Percentiles rank a stretch among this genome's conserved stretches.
Evolutionary conservation across 2,888 invertebrate species (phyloP).

Genomic region (Heliconius aoede): DNA sequence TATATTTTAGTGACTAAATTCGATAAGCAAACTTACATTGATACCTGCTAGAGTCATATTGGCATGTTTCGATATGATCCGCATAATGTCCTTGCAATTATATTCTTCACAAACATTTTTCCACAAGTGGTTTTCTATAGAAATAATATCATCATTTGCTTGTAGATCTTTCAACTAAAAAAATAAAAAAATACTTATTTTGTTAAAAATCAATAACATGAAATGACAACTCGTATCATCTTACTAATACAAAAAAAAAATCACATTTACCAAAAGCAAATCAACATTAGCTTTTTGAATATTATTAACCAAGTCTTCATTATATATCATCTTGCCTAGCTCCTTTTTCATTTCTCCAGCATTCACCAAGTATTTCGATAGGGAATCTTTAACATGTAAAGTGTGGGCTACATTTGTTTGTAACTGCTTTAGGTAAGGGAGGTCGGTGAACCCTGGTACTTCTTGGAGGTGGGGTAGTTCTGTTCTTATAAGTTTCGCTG

Average conservation of each 20-base stretch:
- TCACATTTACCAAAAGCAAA: conserved; percentile 62
- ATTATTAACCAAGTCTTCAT: conserved; percentile 51
- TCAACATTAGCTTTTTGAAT: conserved; percentile 60
- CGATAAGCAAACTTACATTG: conserved; percentile 57
- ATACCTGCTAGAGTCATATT: conserved; percentile 56
- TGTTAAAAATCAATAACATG: no score
- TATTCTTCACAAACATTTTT: conserved; percentile 55
- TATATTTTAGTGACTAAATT: not conserved
- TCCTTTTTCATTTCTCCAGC: conserved; percentile 48
- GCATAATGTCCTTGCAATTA: conserved; percentile 59
- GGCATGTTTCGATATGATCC: conserved; percentile 53
- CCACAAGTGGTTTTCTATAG: conserved; percentile 52
- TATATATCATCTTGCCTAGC: conserved; percentile 51
- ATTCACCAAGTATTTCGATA: conserved; percentile 56
- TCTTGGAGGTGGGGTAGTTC: conserved; percentile 69
- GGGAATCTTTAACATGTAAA: conserved; percentile 56
- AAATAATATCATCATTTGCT: conserved; percentile 51
- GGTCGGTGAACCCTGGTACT: conserved; percentile 62
- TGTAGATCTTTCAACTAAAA: conserved; percentile 54
- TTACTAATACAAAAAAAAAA: not conserved
- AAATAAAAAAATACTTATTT: not conserved
- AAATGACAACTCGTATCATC: no score
- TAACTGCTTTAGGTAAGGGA: conserved; percentile 61
- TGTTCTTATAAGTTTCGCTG: conserved; percentile 61
- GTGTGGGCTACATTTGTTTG: conserved; percentile 60